Conservation (phyloP, 2,113 vertebrate species). For the Turnix velox region DNA sequence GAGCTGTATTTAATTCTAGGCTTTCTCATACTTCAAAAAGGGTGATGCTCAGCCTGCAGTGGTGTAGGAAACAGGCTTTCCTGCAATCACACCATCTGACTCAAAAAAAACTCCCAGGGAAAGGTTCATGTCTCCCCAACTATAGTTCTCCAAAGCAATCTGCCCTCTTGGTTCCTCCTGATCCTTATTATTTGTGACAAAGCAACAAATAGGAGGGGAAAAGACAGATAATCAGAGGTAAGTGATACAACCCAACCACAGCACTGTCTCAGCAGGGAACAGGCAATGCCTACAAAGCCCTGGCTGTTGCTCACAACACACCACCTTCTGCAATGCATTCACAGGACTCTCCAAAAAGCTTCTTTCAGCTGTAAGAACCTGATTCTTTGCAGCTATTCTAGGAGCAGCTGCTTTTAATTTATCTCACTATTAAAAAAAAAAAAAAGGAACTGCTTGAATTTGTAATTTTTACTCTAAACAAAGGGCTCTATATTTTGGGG, state of each 20-base stretch:
- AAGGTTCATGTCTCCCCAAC: background rate
- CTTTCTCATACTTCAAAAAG: background rate
- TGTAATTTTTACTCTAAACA: constrained; percentile 11
- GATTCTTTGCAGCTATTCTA: background rate
- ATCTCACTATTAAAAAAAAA: background rate
- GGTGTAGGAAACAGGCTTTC: background rate
- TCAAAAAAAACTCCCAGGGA: background rate
- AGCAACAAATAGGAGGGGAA: background rate
- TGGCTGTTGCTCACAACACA: background rate
- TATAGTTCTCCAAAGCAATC: background rate
- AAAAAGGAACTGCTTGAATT: constrained; percentile 1
- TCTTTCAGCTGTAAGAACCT: background rate
- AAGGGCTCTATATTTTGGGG: background rate
- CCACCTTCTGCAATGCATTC: background rate
- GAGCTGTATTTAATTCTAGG: background rate
- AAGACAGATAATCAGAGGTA: background rate
- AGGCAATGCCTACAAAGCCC: background rate
- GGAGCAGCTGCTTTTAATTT: constrained; percentile 19
- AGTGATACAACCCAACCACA: background rate
- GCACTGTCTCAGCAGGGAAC: background rate
- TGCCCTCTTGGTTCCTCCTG: background rate
- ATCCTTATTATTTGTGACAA: background rate
- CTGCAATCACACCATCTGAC: background rate
- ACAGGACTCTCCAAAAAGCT: background rate
- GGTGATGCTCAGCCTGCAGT: background rate